Evolutionary conservation across 2,113 vertebrate species (phyloP), one percentile per base, ranked within the genome.

Genomic region (Epinephelus lanceolatus): DNA sequence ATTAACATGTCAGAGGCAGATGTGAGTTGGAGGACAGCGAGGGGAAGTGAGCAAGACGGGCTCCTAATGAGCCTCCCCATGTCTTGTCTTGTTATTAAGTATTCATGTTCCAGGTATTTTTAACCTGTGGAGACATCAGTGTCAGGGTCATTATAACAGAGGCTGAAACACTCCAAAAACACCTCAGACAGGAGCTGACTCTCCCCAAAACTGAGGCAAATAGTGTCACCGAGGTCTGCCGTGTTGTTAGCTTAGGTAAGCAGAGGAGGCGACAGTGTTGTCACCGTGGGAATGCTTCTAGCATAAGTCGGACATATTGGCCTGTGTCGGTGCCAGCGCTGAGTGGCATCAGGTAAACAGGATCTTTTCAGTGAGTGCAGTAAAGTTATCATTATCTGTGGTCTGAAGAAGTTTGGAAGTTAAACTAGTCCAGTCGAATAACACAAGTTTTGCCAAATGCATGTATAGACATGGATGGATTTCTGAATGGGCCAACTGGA

Each of bases 61-160:
- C 9, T 57, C n/a, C 53, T 87, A 90, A 89, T 88, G 84, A 87
- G 69, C 45, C 67, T 76, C 67, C 74, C 47, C 25, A 27, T 60
- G 80, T 23, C 73, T 69, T 69, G 61, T 61, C 83, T 72, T 70
- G 49, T 67, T 85, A 83, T 93, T 63, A 93, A 94, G 67, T 73
- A 93, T 93, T 94, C 78, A 92, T 91, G 84, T 49, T 82, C 13
- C 71, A 27, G 84, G 85, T 94, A 93, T 93, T 95, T 94, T 93
- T 92, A 93, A 89, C 84, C 74, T 53, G 84, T 11, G 47, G 45
- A 76, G 87, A 81, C 77, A 60, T 80, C 65, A 52, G 25, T 82
- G 87, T 80, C 83, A 71, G 76, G 59, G 69, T 86, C 61, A 21
- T 80, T 76, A 72, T 7, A 45, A 74, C 63, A 47, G 66, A 62